Base-by-base conservation (phyloP, 1,140 invertebrate genomes). In the Achatina immaculata region DNA sequence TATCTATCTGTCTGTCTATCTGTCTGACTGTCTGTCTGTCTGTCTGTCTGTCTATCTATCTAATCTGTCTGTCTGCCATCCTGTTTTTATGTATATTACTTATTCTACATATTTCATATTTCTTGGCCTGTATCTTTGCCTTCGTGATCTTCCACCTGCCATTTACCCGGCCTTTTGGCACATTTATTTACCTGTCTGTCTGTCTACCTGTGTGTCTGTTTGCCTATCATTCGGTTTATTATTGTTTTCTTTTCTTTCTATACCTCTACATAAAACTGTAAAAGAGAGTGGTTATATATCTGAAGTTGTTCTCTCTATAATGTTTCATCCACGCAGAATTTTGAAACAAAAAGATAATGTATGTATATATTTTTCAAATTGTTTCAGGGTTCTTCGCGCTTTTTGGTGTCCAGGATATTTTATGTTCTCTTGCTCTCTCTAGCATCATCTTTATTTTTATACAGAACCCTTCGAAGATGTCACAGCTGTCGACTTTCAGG, bases 371-470 rank as follows among this genome's bases (percentile, higher is more conserved):
- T 38, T 72, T 9, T 38, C 11, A 34, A 34, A 7, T 9, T n/a
- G 6, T 78, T 31, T 43, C 83, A 42, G 83, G 85, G 19, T 86
- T 87, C 81, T 84, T 87, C 40, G 42, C 83, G 42, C 68, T 84
- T 77, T 83, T 85, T 76, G 85, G 84, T 34, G 21, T 83, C 16
- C 68, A 83, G 51, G 83, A 84, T 58, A 28, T 43, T n/a, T 31
- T 78, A 9, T 75, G 45, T 51, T 51, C 66, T 42, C 55, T 79
- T 21, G 42, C 69, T 38, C 16, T 84, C 0, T 74, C 68, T 3
- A 58, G 48, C 31, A 38, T 84, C 31, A 79, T 79, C 19, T 42
- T 83, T n/a, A 42, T 81, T 24, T 74, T 83, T 31, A 74, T 84
- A n/a, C 83, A 84, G 71, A 81, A 83, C 55, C 83, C 83, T 16